Conservation (phyloP, 2,113 vertebrate species). For the Egretta garzetta region DNA sequence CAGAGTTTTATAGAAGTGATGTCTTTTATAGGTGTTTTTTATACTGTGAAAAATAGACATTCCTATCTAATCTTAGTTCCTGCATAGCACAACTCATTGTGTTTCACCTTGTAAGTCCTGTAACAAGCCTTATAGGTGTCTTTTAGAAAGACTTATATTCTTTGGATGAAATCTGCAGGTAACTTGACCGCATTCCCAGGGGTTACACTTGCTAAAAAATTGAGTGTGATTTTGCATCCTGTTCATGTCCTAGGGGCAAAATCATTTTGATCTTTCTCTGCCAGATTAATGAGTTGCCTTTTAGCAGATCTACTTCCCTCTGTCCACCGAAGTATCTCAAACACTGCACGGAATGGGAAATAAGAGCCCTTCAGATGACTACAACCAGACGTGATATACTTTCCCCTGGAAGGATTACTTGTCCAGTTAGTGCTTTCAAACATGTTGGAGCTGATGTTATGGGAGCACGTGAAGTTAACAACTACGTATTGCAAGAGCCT, state of each 20-base stretch:
- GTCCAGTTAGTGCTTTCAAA: constrained; percentile 41
- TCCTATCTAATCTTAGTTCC: neutral
- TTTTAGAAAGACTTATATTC: neutral
- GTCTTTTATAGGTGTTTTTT: too few relatives aligned
- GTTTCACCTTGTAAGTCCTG: neutral
- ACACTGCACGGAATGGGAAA: constrained; percentile 18
- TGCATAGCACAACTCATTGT: neutral
- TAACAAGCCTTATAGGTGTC: neutral
- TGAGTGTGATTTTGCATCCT: neutral
- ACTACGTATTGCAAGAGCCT: neutral
- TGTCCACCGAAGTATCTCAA: neutral
- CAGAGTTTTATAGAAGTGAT: neutral
- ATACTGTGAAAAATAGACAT: neutral
- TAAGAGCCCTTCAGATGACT: neutral
- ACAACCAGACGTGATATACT: neutral
- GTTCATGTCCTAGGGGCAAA: neutral
- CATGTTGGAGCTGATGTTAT: constrained; percentile 36
- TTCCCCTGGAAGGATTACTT: constrained; percentile 31
- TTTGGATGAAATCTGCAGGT: neutral
- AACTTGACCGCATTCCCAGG: neutral
- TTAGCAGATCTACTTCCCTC: neutral
- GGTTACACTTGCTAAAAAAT: neutral
- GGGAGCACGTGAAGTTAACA: constrained; percentile 14
- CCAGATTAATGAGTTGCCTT: neutral
- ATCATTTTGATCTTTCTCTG: neutral